phyloP scores from a whole-genome alignment of 1,140 invertebrate genomes.

The Drosophila ironensis region DNA sequence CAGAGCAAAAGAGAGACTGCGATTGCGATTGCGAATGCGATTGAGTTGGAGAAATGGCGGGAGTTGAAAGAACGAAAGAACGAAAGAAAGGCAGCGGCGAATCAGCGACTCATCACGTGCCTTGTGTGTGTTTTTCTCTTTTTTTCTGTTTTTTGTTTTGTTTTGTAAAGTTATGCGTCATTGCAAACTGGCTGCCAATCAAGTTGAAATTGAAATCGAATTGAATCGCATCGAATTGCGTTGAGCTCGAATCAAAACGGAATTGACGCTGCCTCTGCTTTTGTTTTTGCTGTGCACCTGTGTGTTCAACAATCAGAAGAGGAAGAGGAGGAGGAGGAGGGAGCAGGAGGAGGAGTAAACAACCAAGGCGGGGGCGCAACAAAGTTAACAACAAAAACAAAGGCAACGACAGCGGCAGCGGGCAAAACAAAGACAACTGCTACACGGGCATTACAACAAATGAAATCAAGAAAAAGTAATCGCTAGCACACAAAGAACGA shows the following conservation, averaged over 20 bases:
- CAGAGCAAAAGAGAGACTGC: not conserved
- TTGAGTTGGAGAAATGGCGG: no score
- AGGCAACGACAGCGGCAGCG: not conserved
- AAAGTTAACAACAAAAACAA: constrained; percentile 12
- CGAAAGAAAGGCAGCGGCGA: not conserved
- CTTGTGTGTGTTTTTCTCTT: no score
- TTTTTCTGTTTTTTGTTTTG: constrained; percentile 15
- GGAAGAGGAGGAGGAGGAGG: no score
- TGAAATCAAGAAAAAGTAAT: constrained; percentile 36
- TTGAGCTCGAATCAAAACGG: constrained; percentile 6
- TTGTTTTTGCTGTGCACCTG: constrained; percentile 53
- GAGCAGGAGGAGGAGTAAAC: no score
- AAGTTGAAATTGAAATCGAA: constrained; percentile 42
- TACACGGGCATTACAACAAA: constrained; percentile 10
- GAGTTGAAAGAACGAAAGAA: constrained; percentile 3
- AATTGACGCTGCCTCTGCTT: constrained; percentile 14
- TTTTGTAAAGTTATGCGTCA: constrained; percentile 68
- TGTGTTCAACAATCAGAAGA: constrained; percentile 47
- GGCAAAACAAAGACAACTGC: constrained; percentile 5
- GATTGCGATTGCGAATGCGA: no score
- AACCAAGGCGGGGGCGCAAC: constrained; percentile 24
- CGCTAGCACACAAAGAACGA: constrained; percentile 20
- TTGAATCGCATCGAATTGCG: not conserved
- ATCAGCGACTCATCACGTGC: constrained; percentile 27
- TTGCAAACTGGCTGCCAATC: constrained; percentile 64